Conservation (phyloP, 2,113 vertebrate species). For the Pelmatolapia mariae region DNA sequence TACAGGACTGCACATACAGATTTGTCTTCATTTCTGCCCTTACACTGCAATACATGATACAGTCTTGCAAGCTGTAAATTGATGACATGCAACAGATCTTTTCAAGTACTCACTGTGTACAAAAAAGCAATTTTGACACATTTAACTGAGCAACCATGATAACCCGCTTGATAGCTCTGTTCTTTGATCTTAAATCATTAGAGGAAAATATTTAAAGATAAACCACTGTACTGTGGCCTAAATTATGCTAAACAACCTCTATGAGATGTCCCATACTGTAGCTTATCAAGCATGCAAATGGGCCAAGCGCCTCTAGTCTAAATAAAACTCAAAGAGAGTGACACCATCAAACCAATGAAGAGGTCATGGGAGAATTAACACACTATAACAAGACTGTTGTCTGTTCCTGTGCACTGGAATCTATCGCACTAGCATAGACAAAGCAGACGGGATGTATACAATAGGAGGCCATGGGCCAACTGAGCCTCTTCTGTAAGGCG, state of each 20-base stretch:
- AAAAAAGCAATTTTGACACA: background rate
- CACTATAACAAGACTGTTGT: slow-evolving; percentile 58
- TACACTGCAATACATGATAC: background rate
- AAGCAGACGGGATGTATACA: slow-evolving; percentile 68
- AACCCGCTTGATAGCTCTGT: background rate
- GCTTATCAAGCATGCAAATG: slow-evolving; percentile 7
- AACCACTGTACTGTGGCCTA: background rate
- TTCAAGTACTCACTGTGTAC: background rate
- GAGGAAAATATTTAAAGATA: background rate
- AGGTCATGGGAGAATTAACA: slow-evolving; percentile 65
- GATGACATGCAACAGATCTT: background rate
- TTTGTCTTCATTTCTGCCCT: background rate
- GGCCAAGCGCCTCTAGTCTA: slow-evolving; percentile 13
- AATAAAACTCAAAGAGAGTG: slow-evolving; percentile 35
- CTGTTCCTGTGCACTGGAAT: slow-evolving; percentile 63
- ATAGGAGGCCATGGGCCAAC: slow-evolving; percentile 49
- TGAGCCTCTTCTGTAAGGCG: slow-evolving; percentile 26
- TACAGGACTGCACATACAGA: background rate
- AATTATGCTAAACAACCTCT: background rate
- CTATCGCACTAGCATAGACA: slow-evolving; percentile 62
- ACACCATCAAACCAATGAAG: slow-evolving; percentile 34
- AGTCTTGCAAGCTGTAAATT: background rate
- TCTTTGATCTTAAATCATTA: background rate
- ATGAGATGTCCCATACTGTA: background rate
- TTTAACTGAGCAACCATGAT: background rate